Conservation (phyloP, 2,888 invertebrate genomes). For the Tholera decimalis region DNA sequence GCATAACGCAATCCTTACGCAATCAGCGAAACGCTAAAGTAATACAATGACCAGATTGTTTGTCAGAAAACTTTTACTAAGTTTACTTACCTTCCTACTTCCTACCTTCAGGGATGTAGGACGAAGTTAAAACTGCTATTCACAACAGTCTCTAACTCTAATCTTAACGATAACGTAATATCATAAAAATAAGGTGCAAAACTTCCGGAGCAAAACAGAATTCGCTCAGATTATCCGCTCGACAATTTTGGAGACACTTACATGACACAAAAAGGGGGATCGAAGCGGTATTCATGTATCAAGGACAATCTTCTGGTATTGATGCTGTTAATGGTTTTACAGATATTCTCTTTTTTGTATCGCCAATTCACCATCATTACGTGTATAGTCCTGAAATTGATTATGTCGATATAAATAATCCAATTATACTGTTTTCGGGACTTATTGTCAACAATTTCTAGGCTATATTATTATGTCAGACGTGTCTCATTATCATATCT, state of each 20-base stretch:
- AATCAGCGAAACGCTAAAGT: slow-evolving; percentile 9
- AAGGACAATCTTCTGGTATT: slow-evolving; percentile 22
- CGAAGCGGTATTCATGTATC: slow-evolving; percentile 9
- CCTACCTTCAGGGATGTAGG: slow-evolving; percentile 12
- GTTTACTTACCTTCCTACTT: no score
- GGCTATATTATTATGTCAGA: no score
- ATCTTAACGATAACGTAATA: not conserved
- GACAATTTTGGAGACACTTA: slow-evolving; percentile 16
- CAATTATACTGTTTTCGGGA: not conserved
- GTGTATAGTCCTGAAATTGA: slow-evolving; percentile 1
- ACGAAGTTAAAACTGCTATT: slow-evolving; percentile 16
- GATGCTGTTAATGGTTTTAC: slow-evolving; percentile 31
- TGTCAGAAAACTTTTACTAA: slow-evolving; percentile 24
- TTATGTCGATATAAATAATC: not conserved
- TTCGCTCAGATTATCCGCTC: not conserved
- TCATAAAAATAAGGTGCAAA: not conserved
- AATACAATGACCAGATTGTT: slow-evolving; percentile 28
- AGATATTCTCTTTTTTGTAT: slow-evolving; percentile 9
- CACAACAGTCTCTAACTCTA: not conserved
- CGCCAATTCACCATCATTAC: no score
- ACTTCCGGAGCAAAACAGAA: not conserved
- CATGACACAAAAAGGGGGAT: slow-evolving; percentile 11
- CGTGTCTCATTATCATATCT: no score
- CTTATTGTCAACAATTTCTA: not conserved
- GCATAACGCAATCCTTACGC: not conserved